Evolutionary conservation across 2,888 invertebrate species (phyloP), one percentile per base, ranked within the genome.

Genomic region (Mimas tiliae): DNA sequence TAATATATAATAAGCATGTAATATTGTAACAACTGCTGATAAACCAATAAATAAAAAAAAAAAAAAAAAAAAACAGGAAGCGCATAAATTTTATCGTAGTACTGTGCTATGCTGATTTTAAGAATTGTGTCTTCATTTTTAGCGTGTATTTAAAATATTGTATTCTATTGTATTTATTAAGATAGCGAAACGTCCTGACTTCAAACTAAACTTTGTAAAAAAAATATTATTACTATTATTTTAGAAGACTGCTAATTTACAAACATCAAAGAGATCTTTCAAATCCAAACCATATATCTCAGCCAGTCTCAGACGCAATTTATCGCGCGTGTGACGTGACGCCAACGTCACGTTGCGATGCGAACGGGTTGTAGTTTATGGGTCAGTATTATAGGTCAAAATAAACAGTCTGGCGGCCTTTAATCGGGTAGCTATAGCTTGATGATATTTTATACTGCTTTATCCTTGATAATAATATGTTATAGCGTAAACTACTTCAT

Each of bases 331-430:
- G 42, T 38, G 27, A 52, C 52, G 64, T 27, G 33, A 34, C 65
- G 55, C n/a, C 7, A 19, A 34, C 48, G 55, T 65, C 45, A 65
- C 62, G 62, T 65, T 33, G 51, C 21, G 14, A 50, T 65, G 34
- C 19, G 47, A 63, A 66, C 52, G 48, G 38, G 62, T 63, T 66
- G 62, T 52, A 45, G 45, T 66, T 53, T 66, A 66, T 66, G 66
- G 66, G 63, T 66, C 66, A 66, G 63, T 63, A 66, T 52, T 66
- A 66, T 66, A 66, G 66, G 66, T 63, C 63, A 66, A 45, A 53
- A 52, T 63, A 66, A 53, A 62, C 62, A 62, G 19, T 52, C 52
- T 27, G 16, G 45, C 63, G 66, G 63, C 66, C 66, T 66, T 66
- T 66, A 63, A 27, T 14, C 53, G 33, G 62, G 16, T 21, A 33